These are phyloP conservation scores for Diadegma fenestrale DNA, from an alignment of 2,888 invertebrate species.

Conservation along the genomic window DNA sequence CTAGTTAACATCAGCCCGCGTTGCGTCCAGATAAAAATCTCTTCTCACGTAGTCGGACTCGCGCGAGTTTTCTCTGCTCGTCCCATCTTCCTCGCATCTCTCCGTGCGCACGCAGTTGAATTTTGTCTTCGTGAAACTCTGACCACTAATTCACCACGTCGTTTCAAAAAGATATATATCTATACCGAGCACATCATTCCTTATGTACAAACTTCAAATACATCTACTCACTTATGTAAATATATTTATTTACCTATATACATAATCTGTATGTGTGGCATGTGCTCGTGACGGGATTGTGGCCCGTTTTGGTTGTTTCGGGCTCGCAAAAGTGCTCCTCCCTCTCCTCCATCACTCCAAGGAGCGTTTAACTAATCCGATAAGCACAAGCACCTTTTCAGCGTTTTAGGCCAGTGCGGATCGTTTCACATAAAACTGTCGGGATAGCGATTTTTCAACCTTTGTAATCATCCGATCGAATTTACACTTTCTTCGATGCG, in stretches of 20 bases:
- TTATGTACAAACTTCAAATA: constrained; percentile 16
- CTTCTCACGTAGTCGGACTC: constrained; percentile 67
- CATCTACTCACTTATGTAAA: constrained; percentile 30
- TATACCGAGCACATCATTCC: constrained; percentile 23
- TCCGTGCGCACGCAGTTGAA: constrained; percentile 1
- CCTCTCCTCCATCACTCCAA: constrained; percentile 12
- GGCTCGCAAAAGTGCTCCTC: constrained; percentile 20
- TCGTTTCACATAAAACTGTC: background rate
- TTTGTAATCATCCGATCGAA: background rate
- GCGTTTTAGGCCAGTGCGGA: constrained; percentile 20
- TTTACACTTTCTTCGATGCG: background rate
- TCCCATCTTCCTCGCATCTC: constrained; percentile 23
- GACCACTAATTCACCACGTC: constrained; percentile 69
- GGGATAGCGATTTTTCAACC: background rate
- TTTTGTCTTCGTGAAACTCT: constrained; percentile 54
- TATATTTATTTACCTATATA: background rate
- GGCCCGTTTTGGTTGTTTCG: constrained; percentile 53
- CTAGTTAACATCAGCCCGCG: constrained; percentile 72
- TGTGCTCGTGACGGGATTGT: constrained; percentile 43
- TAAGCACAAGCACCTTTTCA: constrained; percentile 50
- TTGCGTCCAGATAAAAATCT: constrained; percentile 71
- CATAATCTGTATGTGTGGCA: background rate
- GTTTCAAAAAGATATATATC: constrained; percentile 58
- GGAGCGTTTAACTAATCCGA: constrained; percentile 54
- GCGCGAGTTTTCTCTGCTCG: constrained; percentile 54